These are phyloP conservation scores for Xanthia icteritia DNA, from an alignment of 2,888 invertebrate genomes.

Conservation along the genomic window DNA sequence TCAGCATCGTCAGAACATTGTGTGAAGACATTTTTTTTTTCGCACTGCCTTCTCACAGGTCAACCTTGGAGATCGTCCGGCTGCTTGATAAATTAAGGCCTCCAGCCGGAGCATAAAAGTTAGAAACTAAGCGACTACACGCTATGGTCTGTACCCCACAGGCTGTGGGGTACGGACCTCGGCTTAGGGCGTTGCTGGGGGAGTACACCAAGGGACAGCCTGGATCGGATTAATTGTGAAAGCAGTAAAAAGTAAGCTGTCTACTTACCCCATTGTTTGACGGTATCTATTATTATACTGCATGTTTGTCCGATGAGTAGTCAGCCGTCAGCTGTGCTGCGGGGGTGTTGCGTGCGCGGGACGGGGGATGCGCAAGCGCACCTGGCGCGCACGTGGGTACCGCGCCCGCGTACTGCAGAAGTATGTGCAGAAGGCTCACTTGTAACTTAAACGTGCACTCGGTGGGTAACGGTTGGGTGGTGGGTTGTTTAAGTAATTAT, in stretches of 20 bases:
- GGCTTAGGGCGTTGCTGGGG: too few relatives aligned
- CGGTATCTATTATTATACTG: not conserved
- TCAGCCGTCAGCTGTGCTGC: conserved; percentile 18
- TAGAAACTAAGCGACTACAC: too few relatives aligned
- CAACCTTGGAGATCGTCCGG: too few relatives aligned
- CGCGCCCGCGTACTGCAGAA: conserved; percentile 8
- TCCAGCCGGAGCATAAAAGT: too few relatives aligned
- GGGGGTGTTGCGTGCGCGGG: not conserved
- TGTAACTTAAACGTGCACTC: not conserved
- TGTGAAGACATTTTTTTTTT: too few relatives aligned
- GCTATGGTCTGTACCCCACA: too few relatives aligned
- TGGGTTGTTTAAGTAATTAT: not conserved
- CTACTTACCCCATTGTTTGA: conserved; percentile 1
- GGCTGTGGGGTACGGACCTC: too few relatives aligned
- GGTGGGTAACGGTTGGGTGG: not conserved
- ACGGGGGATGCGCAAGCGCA: conserved; percentile 35
- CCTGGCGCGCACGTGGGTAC: conserved; percentile 64
- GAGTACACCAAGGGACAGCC: too few relatives aligned
- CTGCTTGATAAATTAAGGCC: too few relatives aligned
- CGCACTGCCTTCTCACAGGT: too few relatives aligned
- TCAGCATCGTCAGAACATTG: too few relatives aligned
- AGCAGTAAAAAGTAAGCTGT: not conserved
- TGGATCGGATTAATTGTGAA: too few relatives aligned
- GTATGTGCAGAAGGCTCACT: conserved; percentile 34
- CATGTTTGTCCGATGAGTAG: conserved; percentile 9